Evolutionary conservation across 2,888 invertebrate species (phyloP).

Genomic region (Callinectes sapidus): DNA sequence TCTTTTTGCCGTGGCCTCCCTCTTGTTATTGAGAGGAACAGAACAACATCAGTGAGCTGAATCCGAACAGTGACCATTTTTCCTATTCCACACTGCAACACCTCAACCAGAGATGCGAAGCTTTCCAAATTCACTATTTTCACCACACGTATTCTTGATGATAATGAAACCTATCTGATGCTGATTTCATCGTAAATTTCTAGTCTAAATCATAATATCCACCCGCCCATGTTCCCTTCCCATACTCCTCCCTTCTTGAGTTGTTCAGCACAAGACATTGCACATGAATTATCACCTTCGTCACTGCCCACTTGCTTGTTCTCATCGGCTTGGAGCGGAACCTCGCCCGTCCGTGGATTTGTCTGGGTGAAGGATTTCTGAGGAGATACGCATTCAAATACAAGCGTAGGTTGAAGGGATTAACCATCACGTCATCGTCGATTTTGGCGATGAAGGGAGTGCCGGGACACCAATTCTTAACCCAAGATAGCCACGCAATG

Average conservation of each 20-base stretch:
- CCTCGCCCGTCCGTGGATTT: slow-evolving; percentile 36
- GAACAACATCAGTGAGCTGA: neutral
- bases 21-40: too few species aligned
- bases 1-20: too few species aligned
- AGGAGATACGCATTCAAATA: neutral
- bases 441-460: slow-evolving; percentile 50
- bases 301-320: slow-evolving; percentile 41
- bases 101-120: neutral
- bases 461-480: slow-evolving; percentile 37
- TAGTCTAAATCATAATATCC: neutral
- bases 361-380: neutral
- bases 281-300: slow-evolving; percentile 8
- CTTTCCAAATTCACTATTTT: neutral
- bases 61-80: neutral
- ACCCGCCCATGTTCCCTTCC: neutral
- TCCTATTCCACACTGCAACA: neutral
- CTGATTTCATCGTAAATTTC: neutral
- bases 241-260: neutral
- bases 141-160: neutral
- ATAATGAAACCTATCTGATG: neutral
- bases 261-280: neutral
- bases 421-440: slow-evolving; percentile 55
- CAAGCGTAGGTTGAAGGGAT: slow-evolving; percentile 48
- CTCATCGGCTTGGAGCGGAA: neutral
- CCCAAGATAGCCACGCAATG: slow-evolving; percentile 51